Evolutionary conservation across 1,140 invertebrate genomes (phyloP), one percentile per base, ranked within the genome.

Genomic region (Bombyx mandarina): DNA sequence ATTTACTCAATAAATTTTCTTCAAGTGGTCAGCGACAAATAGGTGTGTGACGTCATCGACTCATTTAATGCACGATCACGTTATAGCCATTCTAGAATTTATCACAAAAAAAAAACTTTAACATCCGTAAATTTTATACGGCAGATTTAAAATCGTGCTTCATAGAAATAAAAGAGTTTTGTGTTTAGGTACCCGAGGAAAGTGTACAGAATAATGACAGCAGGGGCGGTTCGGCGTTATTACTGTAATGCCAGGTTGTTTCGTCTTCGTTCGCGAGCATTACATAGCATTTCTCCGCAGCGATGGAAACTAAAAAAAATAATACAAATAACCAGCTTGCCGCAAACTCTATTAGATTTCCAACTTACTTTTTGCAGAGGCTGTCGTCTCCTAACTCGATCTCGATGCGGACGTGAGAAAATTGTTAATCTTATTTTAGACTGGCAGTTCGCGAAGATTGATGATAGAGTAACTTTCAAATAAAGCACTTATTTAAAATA

Each of bases 311-410:
- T 72, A 71, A 69, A 79, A 82, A 82, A 83, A 78, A 77, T 66
- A 81, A 75, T 67, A 78, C 74, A 81, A 81, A 78, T 77, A 77
- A 71, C 70, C 67, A 65, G 67, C 71, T 75, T 65, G 79, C 77
- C 75, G 76, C 81, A 82, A 85, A 78, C 75, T 81, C 79, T 81
- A 84, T 83, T 81, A 84, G 75, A 83, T 82, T 83, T 79, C 71
- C 71, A 77, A 77, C 67, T 75, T 80, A 73, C 72, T 82, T 84
- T 86, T 84, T 82, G 79, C 69, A 72, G 65, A 73, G 66, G 77
- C 71, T 78, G 76, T 78, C 73, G 73, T 75, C 78, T 74, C 58
- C 73, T 78, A 80, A 77, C 75, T 77, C 70, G 70, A 78, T 75
- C 73, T 75, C 69, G 72, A 79, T 75, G 75, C 71, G 80, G 72